Percentiles rank a stretch among this genome's conserved stretches.
Conservation (phyloP, 2,797 vertebrate species). For the Spondyliosoma cantharus region DNA sequence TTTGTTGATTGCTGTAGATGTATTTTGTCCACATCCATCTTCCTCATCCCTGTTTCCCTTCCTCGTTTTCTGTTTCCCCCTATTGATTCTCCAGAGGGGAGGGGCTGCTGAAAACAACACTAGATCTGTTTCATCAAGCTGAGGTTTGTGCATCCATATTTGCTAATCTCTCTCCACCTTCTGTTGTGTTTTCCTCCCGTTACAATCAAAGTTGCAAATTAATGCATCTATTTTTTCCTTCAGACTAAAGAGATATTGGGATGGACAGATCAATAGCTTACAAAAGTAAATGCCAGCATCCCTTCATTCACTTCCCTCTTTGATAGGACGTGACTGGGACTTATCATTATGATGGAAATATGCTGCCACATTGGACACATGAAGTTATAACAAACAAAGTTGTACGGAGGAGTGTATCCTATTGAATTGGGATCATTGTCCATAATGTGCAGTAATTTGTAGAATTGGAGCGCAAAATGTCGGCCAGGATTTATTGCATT, state of each 20-base stretch:
- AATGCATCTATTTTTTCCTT: constrained; percentile 45
- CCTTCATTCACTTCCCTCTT: constrained; percentile 24
- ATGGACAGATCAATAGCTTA: constrained; percentile 61
- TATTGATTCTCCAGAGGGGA: constrained; percentile 89
- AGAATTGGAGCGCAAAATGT: constrained; percentile 49
- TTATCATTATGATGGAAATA: constrained; percentile 34
- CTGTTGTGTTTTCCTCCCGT: constrained; percentile 7
- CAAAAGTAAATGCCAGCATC: constrained; percentile 43
- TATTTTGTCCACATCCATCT: constrained; percentile 45
- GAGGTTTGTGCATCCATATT: constrained; percentile 85
- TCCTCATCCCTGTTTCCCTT: constrained; percentile 35
- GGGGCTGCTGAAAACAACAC: constrained; percentile 96
- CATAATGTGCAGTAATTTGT: constrained; percentile 57
- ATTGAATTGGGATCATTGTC: constrained; percentile 52
- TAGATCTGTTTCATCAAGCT: constrained; percentile 95
- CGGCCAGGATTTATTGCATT: constrained; percentile 63
- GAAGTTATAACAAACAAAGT: constrained; percentile 15
- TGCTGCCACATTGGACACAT: not conserved
- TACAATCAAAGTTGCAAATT: constrained; percentile 58
- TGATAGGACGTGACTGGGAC: constrained; percentile 11
- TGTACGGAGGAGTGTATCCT: constrained; percentile 8
- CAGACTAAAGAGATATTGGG: constrained; percentile 2
- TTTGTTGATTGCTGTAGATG: constrained; percentile 40
- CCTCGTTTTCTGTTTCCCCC: constrained; percentile 54
- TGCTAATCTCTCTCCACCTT: constrained; percentile 10